Conservation (phyloP, 92 coral and sea anemone species). For the Porites evermanni region DNA sequence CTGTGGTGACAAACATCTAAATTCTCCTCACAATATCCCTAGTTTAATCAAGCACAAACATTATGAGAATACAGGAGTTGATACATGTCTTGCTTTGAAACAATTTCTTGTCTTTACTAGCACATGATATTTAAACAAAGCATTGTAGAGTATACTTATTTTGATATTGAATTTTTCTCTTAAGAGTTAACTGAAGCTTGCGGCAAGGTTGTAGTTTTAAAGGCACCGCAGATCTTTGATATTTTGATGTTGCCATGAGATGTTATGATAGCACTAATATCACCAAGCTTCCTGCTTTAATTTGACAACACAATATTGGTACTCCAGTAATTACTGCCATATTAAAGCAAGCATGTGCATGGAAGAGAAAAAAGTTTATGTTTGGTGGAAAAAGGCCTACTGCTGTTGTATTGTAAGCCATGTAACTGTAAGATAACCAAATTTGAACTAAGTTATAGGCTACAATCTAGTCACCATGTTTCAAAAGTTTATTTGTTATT, state of each 20-base stretch:
- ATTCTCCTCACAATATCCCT: no score
- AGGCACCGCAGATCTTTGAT: neutral
- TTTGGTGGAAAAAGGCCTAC: slow-evolving; percentile 28
- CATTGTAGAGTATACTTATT: no score
- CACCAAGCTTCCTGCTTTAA: neutral
- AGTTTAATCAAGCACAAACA: no score
- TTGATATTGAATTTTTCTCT: no score
- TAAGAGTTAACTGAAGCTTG: neutral
- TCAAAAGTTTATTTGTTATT: no score
- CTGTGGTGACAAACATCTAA: no score
- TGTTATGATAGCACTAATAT: neutral
- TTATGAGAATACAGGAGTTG: no score
- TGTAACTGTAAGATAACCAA: neutral
- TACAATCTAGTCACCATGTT: no score
- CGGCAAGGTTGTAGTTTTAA: neutral
- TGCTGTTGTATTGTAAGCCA: slow-evolving; percentile 26
- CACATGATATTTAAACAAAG: no score
- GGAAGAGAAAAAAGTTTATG: slow-evolving; percentile 20
- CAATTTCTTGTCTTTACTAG: no score
- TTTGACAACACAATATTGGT: neutral
- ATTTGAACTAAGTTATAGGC: neutral
- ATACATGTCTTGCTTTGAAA: no score
- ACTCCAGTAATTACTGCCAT: no score
- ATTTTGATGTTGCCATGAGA: neutral
- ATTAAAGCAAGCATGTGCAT: neutral